These are phyloP conservation scores for Aelia acuminata DNA, from an alignment of 2,888 invertebrate species.

Conservation along the genomic window DNA sequence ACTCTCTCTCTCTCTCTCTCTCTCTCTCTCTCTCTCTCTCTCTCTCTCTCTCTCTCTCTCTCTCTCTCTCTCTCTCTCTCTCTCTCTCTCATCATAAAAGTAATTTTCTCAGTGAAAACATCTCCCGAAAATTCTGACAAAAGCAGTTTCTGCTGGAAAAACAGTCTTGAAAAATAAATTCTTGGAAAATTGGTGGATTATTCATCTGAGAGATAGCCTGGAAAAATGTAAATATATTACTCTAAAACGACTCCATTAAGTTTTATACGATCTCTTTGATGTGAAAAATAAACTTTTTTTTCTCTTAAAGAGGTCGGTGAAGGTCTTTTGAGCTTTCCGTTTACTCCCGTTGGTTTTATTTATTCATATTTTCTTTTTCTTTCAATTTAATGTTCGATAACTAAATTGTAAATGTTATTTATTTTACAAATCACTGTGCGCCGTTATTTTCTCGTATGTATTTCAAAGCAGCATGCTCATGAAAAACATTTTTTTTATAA, in stretches of 20 bases:
- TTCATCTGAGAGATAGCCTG: background rate
- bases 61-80: too few relatives aligned
- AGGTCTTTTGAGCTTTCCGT: background rate
- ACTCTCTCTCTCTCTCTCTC: too few relatives aligned
- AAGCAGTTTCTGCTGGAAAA: background rate
- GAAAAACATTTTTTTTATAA: too few relatives aligned
- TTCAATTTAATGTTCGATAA: too few relatives aligned
- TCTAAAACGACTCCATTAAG: background rate
- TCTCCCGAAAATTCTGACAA: background rate
- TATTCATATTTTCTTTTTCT: background rate
- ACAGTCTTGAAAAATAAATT: background rate
- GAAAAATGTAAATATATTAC: slow-evolving; percentile 35
- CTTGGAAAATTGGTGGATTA: slow-evolving; percentile 7
- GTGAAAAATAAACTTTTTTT: slow-evolving; percentile 20
- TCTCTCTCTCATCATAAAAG: background rate
- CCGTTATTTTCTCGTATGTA: too few relatives aligned
- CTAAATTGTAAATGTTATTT: too few relatives aligned
- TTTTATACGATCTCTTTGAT: background rate
- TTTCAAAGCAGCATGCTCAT: too few relatives aligned
- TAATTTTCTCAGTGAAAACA: background rate
- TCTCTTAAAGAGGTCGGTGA: background rate
- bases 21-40: too few relatives aligned
- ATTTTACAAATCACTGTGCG: too few relatives aligned
- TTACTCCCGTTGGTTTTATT: background rate
- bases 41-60: too few relatives aligned